A percentile compares a stretch with the other conserved stretches of the same genome.
phyloP scores from a whole-genome alignment of 2,888 invertebrate genomes.

The Diabrotica balteata region DNA sequence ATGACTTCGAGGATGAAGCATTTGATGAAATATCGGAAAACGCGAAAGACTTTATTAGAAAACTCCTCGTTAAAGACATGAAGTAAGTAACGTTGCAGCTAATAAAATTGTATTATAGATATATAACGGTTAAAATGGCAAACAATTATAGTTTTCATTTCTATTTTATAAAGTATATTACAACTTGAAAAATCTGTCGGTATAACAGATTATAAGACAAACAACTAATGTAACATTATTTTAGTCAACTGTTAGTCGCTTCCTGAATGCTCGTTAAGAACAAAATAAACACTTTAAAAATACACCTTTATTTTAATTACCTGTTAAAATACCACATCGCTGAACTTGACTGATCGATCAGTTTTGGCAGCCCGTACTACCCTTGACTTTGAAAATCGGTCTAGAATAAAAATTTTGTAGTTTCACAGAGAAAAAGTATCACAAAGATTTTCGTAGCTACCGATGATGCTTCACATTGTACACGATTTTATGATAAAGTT shows the following conservation, averaged over 20 bases:
- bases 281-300: slow-evolving; percentile 13
- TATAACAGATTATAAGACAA: not conserved
- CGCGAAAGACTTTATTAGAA: slow-evolving; percentile 94
- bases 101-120: slow-evolving; percentile 9
- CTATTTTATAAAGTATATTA: too few species aligned
- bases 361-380: slow-evolving; percentile 6
- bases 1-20: slow-evolving; percentile 97
- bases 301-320: slow-evolving; percentile 4
- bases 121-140: slow-evolving; percentile 12
- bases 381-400: slow-evolving; percentile 18
- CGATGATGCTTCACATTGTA: too few species aligned
- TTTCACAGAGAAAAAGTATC: too few species aligned
- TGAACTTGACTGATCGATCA: slow-evolving; percentile 22
- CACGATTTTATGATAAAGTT: too few species aligned
- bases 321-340: slow-evolving; percentile 18
- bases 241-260: not conserved
- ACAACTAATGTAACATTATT: slow-evolving; percentile 1
- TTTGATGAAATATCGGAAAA: slow-evolving; percentile 93
- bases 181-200: too few species aligned
- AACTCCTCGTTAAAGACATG: slow-evolving; percentile 90
- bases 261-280: not conserved
- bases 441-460: too few species aligned
- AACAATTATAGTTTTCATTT: not conserved
- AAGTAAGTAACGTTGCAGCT: slow-evolving; percentile 70
- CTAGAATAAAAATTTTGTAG: too few species aligned